A percentile compares a stretch with the other conserved stretches of the same genome.
phyloP scores from a whole-genome alignment of 2,113 vertebrate species.

The Ceratotherium simum region DNA sequence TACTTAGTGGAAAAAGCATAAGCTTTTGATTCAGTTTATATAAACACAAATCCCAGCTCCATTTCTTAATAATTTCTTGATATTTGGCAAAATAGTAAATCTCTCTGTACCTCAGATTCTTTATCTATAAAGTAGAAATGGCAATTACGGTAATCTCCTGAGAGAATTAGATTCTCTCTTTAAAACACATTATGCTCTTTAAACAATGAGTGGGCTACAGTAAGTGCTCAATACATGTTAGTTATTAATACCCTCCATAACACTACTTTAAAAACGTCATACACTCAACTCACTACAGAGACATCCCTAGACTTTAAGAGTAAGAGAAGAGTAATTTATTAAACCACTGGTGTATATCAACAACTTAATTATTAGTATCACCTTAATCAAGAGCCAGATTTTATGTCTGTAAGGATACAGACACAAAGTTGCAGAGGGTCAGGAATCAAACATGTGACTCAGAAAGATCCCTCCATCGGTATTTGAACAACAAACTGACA shows the following conservation, averaged over 20 bases:
- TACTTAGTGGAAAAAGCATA: neutral
- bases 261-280: neutral
- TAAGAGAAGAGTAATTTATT: neutral
- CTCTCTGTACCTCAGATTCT: neutral
- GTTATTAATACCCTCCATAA: neutral
- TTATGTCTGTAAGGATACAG: neutral
- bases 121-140: constrained; percentile 27
- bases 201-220: neutral
- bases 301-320: neutral
- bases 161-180: neutral
- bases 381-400: neutral
- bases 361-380: neutral
- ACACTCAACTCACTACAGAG: neutral
- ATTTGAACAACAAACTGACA: neutral
- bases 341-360: neutral
- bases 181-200: neutral
- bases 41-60: neutral
- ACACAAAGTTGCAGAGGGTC: neutral
- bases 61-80: constrained; percentile 10
- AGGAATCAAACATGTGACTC: neutral
- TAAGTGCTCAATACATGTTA: neutral
- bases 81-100: constrained; percentile 37
- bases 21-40: neutral
- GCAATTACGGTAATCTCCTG: neutral
- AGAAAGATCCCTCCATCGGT: neutral